Conservation (phyloP, 2,888 invertebrate genomes). For the Congeria kusceri region DNA sequence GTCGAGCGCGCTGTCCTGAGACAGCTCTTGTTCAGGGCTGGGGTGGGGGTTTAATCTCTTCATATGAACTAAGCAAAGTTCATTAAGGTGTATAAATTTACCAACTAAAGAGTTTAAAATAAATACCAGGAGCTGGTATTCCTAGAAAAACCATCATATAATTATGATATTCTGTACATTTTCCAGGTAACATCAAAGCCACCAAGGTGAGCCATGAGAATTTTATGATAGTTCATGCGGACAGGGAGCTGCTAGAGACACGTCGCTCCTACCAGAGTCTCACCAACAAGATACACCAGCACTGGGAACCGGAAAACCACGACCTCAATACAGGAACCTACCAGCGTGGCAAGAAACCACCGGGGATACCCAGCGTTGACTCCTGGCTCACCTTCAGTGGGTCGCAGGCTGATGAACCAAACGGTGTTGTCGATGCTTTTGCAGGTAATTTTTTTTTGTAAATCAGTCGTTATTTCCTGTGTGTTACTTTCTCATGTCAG, state of each 20-base stretch:
- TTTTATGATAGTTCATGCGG: constrained; percentile 66
- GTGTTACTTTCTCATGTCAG: not conserved
- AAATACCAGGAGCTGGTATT: too few relatives aligned
- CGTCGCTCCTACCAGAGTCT: constrained; percentile 65
- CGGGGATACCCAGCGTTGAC: constrained; percentile 69
- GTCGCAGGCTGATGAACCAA: constrained; percentile 65
- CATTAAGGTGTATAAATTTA: too few relatives aligned
- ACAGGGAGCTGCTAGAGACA: constrained; percentile 67
- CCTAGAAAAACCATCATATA: too few relatives aligned
- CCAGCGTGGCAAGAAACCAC: constrained; percentile 75
- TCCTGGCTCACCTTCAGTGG: constrained; percentile 81
- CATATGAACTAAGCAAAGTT: too few relatives aligned
- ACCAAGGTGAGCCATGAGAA: constrained; percentile 46
- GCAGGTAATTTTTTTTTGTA: constrained; percentile 65
- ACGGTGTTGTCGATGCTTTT: constrained; percentile 81
- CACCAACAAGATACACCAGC: constrained; percentile 73
- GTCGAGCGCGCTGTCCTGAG: too few relatives aligned
- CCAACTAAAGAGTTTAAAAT: too few relatives aligned
- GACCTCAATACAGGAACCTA: constrained; percentile 75
- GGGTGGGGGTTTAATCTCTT: too few relatives aligned
- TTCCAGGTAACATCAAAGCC: constrained; percentile 53
- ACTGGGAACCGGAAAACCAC: constrained; percentile 76
- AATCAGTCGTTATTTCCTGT: constrained; percentile 9
- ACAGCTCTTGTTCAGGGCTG: too few relatives aligned
- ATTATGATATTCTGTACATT: constrained; percentile 4